phyloP scores from a whole-genome alignment of 2,888 invertebrate genomes.

The Agriopis aurantiaria region DNA sequence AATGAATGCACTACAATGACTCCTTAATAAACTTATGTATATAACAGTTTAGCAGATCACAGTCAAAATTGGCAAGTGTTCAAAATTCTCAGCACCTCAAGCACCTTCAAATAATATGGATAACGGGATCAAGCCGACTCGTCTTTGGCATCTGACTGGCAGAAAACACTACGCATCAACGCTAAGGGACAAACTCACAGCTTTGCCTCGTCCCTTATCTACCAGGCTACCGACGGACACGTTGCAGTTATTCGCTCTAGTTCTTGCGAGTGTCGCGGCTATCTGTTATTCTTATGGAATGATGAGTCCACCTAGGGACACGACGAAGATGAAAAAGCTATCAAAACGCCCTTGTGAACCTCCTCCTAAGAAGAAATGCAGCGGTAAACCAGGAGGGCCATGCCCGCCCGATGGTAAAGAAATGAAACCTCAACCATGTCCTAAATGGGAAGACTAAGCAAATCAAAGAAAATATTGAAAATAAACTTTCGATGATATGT shows the following conservation, averaged over 20 bases:
- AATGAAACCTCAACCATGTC: background rate
- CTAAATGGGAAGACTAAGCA: background rate
- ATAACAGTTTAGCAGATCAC: background rate
- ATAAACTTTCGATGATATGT: no score
- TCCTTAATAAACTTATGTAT: background rate
- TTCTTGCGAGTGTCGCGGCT: slow-evolving; percentile 30
- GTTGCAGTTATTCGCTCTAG: slow-evolving; percentile 43
- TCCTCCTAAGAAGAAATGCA: slow-evolving; percentile 19
- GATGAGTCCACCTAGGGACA: slow-evolving; percentile 42
- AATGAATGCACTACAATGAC: background rate
- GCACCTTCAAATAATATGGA: slow-evolving; percentile 15
- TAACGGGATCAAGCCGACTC: slow-evolving; percentile 67
- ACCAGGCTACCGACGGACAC: slow-evolving; percentile 44
- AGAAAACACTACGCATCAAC: slow-evolving; percentile 53
- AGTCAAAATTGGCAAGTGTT: background rate
- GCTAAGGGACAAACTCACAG: slow-evolving; percentile 47
- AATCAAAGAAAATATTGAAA: background rate
- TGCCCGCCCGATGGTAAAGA: slow-evolving; percentile 38
- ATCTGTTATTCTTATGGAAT: slow-evolving; percentile 53
- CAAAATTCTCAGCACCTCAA: background rate
- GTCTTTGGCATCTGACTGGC: slow-evolving; percentile 65
- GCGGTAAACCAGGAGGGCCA: slow-evolving; percentile 22
- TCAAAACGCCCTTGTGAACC: slow-evolving; percentile 24
- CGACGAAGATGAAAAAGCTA: slow-evolving; percentile 1
- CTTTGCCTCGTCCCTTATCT: slow-evolving; percentile 33